Conservation (phyloP, 2,113 vertebrate species). For the Macrotis lagotis region DNA sequence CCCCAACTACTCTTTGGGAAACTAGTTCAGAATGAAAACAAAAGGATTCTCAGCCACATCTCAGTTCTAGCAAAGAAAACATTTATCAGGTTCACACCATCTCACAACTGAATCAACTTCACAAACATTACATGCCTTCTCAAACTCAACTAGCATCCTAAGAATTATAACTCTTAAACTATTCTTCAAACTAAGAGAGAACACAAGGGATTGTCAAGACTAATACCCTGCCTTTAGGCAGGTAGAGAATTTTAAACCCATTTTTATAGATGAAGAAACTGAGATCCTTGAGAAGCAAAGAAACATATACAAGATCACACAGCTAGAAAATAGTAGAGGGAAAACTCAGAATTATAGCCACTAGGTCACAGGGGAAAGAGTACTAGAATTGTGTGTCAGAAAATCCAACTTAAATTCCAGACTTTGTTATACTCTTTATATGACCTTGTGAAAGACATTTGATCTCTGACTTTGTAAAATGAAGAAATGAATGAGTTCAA, state of each 20-base stretch:
- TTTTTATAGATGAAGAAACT: not conserved
- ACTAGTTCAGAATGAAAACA: constrained; percentile 38
- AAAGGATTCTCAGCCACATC: not conserved
- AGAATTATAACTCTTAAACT: not conserved
- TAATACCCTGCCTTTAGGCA: not conserved
- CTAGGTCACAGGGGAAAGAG: not conserved
- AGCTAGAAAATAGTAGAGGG: not conserved
- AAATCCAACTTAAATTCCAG: not conserved
- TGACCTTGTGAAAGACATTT: not conserved
- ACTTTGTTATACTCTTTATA: not conserved
- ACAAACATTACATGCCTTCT: not conserved
- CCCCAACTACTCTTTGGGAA: constrained; percentile 9
- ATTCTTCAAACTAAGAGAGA: not conserved
- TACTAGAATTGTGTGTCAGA: not conserved
- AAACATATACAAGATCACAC: not conserved
- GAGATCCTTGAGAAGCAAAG: not conserved
- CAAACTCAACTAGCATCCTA: not conserved
- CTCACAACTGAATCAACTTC: not conserved
- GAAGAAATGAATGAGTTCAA: not conserved
- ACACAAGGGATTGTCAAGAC: not conserved
- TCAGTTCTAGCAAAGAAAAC: not conserved
- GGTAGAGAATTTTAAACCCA: not conserved
- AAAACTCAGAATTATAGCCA: not conserved
- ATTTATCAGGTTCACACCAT: not conserved
- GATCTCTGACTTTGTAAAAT: not conserved